Evolutionary conservation across 2,888 invertebrate species (phyloP), one percentile per base, ranked within the genome.

Genomic region (Tridacna crocea): DNA sequence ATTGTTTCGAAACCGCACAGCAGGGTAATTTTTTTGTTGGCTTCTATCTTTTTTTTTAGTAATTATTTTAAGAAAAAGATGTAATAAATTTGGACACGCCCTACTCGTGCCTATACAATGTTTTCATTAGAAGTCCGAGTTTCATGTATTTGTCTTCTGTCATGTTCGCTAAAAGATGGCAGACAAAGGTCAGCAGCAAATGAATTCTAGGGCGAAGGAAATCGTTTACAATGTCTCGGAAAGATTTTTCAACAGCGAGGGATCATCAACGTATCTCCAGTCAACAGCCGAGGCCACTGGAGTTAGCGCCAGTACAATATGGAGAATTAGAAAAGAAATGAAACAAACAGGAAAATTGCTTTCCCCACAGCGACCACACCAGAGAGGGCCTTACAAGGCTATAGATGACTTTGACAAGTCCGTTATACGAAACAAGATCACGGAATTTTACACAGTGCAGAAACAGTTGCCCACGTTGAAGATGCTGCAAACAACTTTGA

Each of bases 351-450:
- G 3, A n/a, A 22, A 27, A n/a, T 46, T 68, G 36, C 36, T n/a
- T 27, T 68, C 68, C 4, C 68, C 46, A 46, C n/a, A 12, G 26
- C 22, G 65, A 24, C 65, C 22, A 17, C 15, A 4, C 12, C 19
- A 46, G 8, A 0, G 74, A 0, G 47, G 61, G 13, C 47, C 26
- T 3, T 73, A 60, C 10, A 81, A 77, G 58, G n/a, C 73, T 19
- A 0, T 77, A n/a, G 77, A 68, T 60, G 72, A 61, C 46, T 81
- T 81, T 51, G 75, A 81, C 22, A 12, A 46, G 36, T 3, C 60
- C 13, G 73, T 63, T 8, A 60, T 80, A 0, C 13, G 73, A 15
- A 68, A 74, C 15, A 77, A 77, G 46, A 48, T 73, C 1, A 15
- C 10, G 4, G 68, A 80, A 47, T 81, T 73, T 19, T 81, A 81